These are phyloP conservation scores for Propithecus perrieri DNA, from an alignment of 2,797 vertebrate species.

Conservation along the genomic window DNA sequence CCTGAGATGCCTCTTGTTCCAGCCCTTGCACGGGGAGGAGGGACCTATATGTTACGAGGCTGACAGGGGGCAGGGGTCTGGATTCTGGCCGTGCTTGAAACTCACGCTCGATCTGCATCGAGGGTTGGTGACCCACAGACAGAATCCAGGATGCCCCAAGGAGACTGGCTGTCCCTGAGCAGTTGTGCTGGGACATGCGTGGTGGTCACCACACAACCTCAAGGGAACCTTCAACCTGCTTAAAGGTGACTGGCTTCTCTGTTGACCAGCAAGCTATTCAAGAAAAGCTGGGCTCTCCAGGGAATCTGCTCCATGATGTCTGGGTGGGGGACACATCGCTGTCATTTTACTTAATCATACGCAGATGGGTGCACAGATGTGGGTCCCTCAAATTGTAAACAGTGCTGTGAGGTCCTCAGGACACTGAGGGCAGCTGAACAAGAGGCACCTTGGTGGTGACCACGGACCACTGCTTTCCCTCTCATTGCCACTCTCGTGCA, in stretches of 20 bases:
- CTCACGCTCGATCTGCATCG: background rate
- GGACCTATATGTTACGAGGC: background rate
- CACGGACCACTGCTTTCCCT: background rate
- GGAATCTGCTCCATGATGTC: background rate
- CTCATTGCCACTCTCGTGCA: background rate
- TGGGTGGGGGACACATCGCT: background rate
- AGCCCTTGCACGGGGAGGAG: rapidly evolving
- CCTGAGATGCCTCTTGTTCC: rapidly evolving
- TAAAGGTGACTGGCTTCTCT: background rate
- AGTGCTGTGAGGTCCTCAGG: background rate
- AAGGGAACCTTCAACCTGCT: background rate
- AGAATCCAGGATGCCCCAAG: rapidly evolving
- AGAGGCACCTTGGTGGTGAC: background rate
- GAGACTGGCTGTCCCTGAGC: too few relatives aligned
- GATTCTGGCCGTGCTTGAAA: background rate
- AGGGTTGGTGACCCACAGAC: too few relatives aligned
- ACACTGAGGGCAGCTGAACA: background rate
- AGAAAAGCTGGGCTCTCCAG: background rate
- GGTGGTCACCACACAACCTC: background rate
- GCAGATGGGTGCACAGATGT: background rate
- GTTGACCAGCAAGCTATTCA: too few relatives aligned
- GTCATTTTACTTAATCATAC: background rate
- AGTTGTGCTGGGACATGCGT: rapidly evolving
- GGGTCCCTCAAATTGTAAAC: conserved; percentile 21
- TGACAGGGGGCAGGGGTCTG: background rate